Conservation (phyloP, 2,888 invertebrate species). For the Pterobdella sp. region DNA sequence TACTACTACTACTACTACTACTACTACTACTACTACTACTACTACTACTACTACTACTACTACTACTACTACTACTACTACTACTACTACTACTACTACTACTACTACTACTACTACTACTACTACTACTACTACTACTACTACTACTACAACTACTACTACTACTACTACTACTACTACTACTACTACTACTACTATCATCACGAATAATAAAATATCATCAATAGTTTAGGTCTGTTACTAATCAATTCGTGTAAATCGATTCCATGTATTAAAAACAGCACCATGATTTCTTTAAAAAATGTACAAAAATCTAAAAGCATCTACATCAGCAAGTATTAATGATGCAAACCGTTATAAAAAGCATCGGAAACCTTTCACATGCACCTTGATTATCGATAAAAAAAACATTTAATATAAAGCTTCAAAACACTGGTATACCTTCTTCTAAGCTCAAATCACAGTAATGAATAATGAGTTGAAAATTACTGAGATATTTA, state of each 20-base stretch:
- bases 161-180: slow-evolving; percentile 8
- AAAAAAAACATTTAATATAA: too few species aligned
- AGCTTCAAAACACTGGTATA: too few species aligned
- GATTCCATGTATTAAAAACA: neutral
- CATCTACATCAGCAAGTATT: neutral
- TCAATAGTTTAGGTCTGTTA: neutral
- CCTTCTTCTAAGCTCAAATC: too few species aligned
- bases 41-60: slow-evolving; percentile 8
- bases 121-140: slow-evolving; percentile 8
- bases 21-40: slow-evolving; percentile 8
- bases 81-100: slow-evolving; percentile 8
- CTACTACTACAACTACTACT: slow-evolving; percentile 6
- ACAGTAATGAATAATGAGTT: too few species aligned
- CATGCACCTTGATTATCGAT: too few species aligned
- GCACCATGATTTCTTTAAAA: neutral
- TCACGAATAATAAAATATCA: neutral
- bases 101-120: slow-evolving; percentile 8
- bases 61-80: slow-evolving; percentile 8
- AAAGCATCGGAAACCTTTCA: too few species aligned
- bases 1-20: slow-evolving; percentile 8
- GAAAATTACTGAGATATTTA: too few species aligned
- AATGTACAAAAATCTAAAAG: neutral
- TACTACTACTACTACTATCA: slow-evolving; percentile 5
- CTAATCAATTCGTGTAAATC: neutral
- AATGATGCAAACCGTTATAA: neutral